Conservation (phyloP, 2,113 vertebrate genomes). For the Zingel zingel region DNA sequence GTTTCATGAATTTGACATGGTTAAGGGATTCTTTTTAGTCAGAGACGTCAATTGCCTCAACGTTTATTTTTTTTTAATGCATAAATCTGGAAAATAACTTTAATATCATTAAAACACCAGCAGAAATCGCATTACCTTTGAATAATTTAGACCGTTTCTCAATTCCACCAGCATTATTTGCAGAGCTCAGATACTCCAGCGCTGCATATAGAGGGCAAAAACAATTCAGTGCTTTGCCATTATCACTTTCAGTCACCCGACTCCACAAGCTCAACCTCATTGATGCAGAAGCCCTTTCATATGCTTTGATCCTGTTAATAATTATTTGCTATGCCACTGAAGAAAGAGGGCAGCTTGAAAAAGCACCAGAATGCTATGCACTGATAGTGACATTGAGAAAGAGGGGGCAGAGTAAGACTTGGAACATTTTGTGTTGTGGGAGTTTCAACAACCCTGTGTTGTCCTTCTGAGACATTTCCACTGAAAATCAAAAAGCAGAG, state of each 20-base stretch:
- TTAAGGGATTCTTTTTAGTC: neutral
- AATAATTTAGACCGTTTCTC: conserved; percentile 15
- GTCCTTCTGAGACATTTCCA: conserved; percentile 39
- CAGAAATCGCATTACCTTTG: conserved; percentile 24
- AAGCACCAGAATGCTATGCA: conserved; percentile 46
- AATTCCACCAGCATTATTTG: conserved; percentile 19
- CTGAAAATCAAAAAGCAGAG: conserved; percentile 10
- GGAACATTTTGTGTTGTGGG: conserved; percentile 43
- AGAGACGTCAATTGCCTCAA: neutral
- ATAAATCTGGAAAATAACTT: neutral
- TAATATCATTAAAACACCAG: conserved; percentile 1
- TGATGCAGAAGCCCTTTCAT: conserved; percentile 55
- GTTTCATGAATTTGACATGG: neutral
- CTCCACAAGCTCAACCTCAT: conserved; percentile 65
- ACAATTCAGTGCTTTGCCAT: conserved; percentile 51
- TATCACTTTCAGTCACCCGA: conserved; percentile 66
- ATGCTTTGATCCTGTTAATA: conserved; percentile 75
- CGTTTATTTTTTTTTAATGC: neutral
- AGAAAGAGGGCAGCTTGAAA: conserved; percentile 58
- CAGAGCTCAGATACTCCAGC: conserved; percentile 8
- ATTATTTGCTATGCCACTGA: conserved; percentile 65
- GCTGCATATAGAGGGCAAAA: conserved; percentile 30
- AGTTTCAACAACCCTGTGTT: conserved; percentile 38
- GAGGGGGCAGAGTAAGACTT: conserved; percentile 2
- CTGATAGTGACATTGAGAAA: conserved; percentile 54